Percentiles rank a stretch among this genome's conserved stretches.
These are phyloP conservation scores for Bubo bubo DNA, from an alignment of 2,113 vertebrate species.

Conservation along the genomic window DNA sequence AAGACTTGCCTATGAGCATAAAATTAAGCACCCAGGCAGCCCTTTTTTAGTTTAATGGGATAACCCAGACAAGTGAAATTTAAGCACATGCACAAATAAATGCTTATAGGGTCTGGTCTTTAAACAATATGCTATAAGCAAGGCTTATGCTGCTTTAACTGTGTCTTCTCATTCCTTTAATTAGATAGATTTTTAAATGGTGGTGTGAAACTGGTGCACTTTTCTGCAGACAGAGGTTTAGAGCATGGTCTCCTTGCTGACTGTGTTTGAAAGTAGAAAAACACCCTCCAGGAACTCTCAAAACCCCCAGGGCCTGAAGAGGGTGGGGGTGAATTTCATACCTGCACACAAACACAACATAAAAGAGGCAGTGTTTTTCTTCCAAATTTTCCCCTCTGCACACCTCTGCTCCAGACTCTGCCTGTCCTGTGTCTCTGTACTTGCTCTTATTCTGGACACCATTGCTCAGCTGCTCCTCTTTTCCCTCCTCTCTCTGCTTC, in stretches of 20 bases:
- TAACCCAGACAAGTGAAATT: not conserved
- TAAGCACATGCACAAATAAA: not conserved
- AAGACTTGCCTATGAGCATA: not conserved
- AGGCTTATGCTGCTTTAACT: constrained; percentile 10
- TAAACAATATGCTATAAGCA: not conserved
- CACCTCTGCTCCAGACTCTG: not conserved
- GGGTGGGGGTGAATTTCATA: not conserved
- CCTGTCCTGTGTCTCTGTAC: not conserved
- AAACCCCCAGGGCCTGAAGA: not conserved
- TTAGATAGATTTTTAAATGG: not conserved
- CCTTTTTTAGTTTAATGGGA: not conserved
- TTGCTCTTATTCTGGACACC: not conserved
- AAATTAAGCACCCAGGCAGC: not conserved
- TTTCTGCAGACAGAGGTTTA: not conserved
- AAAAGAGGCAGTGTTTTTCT: not conserved
- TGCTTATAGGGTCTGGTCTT: not conserved
- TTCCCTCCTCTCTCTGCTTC: not conserved
- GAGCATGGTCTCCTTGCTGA: not conserved
- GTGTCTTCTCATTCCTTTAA: constrained; percentile 15
- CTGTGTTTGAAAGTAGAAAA: not conserved
- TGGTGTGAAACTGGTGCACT: constrained; percentile 15
- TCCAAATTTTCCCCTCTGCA: not conserved
- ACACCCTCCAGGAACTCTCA: not conserved
- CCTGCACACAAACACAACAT: not conserved
- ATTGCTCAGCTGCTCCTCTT: not conserved